phyloP scores from a whole-genome alignment of 2,888 invertebrate genomes.

The Scelioninae gen. 1 region DNA sequence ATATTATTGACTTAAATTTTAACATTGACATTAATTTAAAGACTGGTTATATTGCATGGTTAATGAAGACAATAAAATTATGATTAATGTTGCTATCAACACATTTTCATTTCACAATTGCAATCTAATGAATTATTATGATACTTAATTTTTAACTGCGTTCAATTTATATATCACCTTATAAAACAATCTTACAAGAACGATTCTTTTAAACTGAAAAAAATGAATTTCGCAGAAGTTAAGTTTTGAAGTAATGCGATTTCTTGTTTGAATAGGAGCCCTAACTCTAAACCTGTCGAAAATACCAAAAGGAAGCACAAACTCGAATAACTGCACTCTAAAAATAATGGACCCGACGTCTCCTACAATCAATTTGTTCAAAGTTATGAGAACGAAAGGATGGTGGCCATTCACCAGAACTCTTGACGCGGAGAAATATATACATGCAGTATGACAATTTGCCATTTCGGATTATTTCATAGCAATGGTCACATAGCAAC shows the following conservation, averaged over 20 bases:
- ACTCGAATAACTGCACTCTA: slow-evolving; percentile 85
- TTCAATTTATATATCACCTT: slow-evolving; percentile 13
- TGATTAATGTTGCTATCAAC: too few relatives aligned
- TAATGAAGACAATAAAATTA: too few relatives aligned
- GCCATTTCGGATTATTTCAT: slow-evolving; percentile 33
- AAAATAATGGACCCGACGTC: slow-evolving; percentile 82
- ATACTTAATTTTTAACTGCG: neutral
- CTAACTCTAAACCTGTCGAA: slow-evolving; percentile 87
- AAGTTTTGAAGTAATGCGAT: slow-evolving; percentile 62
- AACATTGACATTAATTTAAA: too few relatives aligned
- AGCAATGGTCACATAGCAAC: neutral
- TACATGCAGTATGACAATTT: slow-evolving; percentile 78
- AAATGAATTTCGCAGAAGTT: slow-evolving; percentile 31
- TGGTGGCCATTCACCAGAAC: slow-evolving; percentile 89
- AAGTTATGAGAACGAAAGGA: slow-evolving; percentile 86
- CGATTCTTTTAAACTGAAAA: slow-evolving; percentile 22
- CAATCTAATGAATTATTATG: neutral
- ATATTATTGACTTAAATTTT: too few relatives aligned
- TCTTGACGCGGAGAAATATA: slow-evolving; percentile 75
- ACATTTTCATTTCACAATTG: too few relatives aligned
- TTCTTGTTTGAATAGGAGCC: slow-evolving; percentile 84
- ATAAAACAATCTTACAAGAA: slow-evolving; percentile 29
- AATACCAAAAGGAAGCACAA: slow-evolving; percentile 86
- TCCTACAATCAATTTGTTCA: slow-evolving; percentile 88
- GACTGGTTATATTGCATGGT: too few relatives aligned